Percentiles rank a stretch among this genome's conserved stretches.
Evolutionary conservation across 92 coral and sea anemone species (phyloP).

Genomic region (Zoanthus sociatus): DNA sequence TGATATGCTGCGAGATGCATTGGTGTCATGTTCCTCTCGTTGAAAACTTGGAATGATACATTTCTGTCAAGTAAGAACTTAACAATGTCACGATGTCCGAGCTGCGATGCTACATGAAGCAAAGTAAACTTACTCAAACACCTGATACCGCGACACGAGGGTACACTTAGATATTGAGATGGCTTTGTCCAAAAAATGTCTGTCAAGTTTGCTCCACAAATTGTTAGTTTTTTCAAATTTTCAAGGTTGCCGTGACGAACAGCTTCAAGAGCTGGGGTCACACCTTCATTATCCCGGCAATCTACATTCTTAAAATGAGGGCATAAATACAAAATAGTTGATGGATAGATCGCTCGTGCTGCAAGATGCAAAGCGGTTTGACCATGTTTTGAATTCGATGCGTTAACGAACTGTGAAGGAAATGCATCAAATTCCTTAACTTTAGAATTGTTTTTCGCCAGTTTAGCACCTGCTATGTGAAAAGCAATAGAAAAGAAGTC

Average conservation of each 20-base stretch:
- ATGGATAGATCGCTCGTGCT: slow-evolving; percentile 47
- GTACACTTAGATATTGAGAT: not conserved
- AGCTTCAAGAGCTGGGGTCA: slow-evolving; percentile 81
- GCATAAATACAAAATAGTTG: slow-evolving; percentile 51
- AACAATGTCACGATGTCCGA: slow-evolving; percentile 63
- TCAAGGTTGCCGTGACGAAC: slow-evolving; percentile 66
- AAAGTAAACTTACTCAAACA: slow-evolving; percentile 34
- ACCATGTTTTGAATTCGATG: not conserved
- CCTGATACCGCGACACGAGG: not conserved
- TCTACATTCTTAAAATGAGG: slow-evolving; percentile 60
- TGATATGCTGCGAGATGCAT: not conserved
- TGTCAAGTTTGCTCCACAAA: slow-evolving; percentile 58
- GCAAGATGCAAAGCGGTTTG: slow-evolving; percentile 69
- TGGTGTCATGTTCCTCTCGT: slow-evolving; percentile 56
- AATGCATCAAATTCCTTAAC: not conserved
- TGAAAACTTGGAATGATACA: slow-evolving; percentile 22
- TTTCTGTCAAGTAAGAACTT: slow-evolving; percentile 51
- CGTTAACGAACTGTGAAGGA: not conserved
- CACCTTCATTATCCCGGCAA: slow-evolving; percentile 52
- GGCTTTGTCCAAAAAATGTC: not conserved
- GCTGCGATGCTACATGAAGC: slow-evolving; percentile 66
- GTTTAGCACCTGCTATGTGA: slow-evolving; percentile 14
- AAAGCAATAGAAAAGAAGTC: slow-evolving; percentile 38
- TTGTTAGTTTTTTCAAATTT: slow-evolving; percentile 56
- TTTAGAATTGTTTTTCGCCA: too few species aligned